A percentile compares a stretch with the other conserved stretches of the same genome.
Evolutionary conservation across 1,140 invertebrate species (phyloP).

Genomic region (Akabosia matsudoensis): DNA sequence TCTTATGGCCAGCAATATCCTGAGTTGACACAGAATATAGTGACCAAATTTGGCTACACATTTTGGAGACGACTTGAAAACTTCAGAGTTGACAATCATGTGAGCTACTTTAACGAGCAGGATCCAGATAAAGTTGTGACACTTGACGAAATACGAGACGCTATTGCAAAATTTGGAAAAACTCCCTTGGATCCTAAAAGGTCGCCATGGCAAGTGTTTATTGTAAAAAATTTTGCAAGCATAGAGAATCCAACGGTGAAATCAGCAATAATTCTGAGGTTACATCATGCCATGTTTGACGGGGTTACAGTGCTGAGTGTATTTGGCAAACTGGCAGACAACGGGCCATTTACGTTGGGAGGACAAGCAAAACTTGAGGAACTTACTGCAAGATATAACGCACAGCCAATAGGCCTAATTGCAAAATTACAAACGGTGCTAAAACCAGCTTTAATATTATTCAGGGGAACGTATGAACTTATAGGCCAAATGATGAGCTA

Average conservation of each 20-base stretch:
- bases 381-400: neutral
- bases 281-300: conserved; percentile 14
- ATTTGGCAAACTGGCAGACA: neutral
- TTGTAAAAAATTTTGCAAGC: conserved; percentile 5
- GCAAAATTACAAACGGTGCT: neutral
- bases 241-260: neutral
- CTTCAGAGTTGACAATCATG: neutral
- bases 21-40: neutral
- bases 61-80: conserved; percentile 4
- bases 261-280: neutral
- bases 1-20: neutral
- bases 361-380: neutral
- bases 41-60: conserved; percentile 8
- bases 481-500: neutral
- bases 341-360: neutral
- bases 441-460: neutral
- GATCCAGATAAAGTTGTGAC: neutral
- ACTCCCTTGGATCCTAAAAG: neutral
- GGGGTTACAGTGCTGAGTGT: neutral
- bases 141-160: neutral
- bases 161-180: neutral
- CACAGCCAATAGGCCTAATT: neutral
- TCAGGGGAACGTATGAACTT: neutral
- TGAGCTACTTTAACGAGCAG: neutral
- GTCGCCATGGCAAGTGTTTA: neutral